Conservation (phyloP, 30 jellyfish, hydroid and myxozoan species). For the Chrysaora quinquecirrha region DNA sequence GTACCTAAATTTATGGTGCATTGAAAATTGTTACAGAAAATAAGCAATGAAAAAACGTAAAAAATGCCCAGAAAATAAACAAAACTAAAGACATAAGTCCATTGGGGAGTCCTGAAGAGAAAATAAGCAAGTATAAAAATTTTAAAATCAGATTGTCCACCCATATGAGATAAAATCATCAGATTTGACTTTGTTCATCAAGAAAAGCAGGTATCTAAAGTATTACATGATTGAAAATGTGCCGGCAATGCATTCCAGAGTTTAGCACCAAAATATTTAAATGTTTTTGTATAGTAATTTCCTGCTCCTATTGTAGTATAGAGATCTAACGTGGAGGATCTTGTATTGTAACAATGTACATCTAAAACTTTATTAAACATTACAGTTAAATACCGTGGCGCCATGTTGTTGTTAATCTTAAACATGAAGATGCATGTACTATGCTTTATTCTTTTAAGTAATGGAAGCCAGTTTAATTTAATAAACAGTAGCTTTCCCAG, state of each 20-base stretch:
- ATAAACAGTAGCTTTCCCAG: conserved; percentile 25
- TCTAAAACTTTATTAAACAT: neutral
- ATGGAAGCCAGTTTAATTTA: conserved; percentile 15
- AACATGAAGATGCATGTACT: conserved; percentile 9
- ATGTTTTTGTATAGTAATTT: neutral
- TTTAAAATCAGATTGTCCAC: neutral
- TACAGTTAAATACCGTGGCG: neutral
- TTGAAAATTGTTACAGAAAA: neutral
- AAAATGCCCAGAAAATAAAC: too few relatives aligned
- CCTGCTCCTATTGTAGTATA: conserved; percentile 6
- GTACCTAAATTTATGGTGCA: neutral
- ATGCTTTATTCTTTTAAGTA: conserved; percentile 3
- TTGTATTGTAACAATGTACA: neutral
- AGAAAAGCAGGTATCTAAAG: neutral
- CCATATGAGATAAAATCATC: neutral
- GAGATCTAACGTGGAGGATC: neutral
- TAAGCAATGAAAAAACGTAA: too few relatives aligned
- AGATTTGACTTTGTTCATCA: neutral
- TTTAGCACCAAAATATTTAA: conserved; percentile 2
- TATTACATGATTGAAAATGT: neutral
- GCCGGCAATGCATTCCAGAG: conserved; percentile 23
- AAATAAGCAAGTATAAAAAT: neutral
- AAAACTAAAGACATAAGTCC: too few relatives aligned
- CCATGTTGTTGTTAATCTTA: conserved; percentile 17
- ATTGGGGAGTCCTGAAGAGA: too few relatives aligned